A percentile compares a stretch with the other conserved stretches of the same genome.
phyloP scores from a whole-genome alignment of 30 jellyfish, hydroid and myxozoan species.

The Morbakka virulenta region DNA sequence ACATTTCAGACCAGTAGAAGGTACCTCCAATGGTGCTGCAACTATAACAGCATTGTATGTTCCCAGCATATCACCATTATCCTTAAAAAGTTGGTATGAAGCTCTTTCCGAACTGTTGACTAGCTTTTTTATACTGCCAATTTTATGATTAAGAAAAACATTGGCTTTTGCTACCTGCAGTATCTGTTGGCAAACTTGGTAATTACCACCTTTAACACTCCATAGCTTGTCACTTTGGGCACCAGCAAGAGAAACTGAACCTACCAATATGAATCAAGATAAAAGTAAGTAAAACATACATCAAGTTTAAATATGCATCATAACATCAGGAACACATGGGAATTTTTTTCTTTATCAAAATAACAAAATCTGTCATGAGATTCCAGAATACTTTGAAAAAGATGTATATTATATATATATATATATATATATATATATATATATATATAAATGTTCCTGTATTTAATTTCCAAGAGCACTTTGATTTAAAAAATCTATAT shows the following conservation, averaged over 20 bases:
- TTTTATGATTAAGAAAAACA: conserved; percentile 19
- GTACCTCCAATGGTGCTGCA: conserved; percentile 86
- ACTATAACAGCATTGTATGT: conserved; percentile 73
- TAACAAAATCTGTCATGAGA: background rate
- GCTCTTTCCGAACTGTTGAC: background rate
- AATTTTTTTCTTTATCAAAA: background rate
- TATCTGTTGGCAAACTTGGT: conserved; percentile 47
- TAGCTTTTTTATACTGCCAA: conserved; percentile 29
- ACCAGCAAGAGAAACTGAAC: conserved; percentile 94
- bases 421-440: too few relatives aligned
- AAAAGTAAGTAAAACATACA: background rate
- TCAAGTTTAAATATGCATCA: too few relatives aligned
- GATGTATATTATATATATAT: too few relatives aligned
- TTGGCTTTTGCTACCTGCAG: conserved; percentile 44
- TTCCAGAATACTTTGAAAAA: too few relatives aligned
- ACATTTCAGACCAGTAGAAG: conserved; percentile 41
- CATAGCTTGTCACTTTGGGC: conserved; percentile 77
- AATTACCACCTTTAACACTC: conserved; percentile 81
- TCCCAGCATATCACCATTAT: conserved; percentile 3
- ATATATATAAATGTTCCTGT: too few relatives aligned
- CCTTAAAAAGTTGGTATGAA: conserved; percentile 14
- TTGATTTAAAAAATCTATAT: too few relatives aligned
- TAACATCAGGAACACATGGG: background rate
- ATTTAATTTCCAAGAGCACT: too few relatives aligned
- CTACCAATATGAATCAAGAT: conserved; percentile 21